Base-by-base conservation (phyloP, 2,888 invertebrate species). In the Phengaris arion region DNA sequence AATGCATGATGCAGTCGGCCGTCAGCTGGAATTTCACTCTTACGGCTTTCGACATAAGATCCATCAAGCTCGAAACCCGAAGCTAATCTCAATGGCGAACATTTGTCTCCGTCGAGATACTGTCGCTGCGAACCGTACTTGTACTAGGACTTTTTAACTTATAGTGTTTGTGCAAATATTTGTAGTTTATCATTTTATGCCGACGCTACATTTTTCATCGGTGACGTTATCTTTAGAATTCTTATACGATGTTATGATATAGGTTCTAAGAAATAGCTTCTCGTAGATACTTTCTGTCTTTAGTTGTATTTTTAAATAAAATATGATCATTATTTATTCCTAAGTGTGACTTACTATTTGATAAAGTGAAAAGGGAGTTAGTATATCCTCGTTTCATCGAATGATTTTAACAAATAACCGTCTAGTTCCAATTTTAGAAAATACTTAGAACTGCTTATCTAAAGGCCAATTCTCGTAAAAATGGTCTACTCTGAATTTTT, bases 31-130 rank as follows among this genome's bases (percentile, higher is more conserved):
- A 35, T 54, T 54, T 72, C 72, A 54, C 51, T 35, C 52, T 35
- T 54, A 52, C 15, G 2, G 22, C 72, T 52, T 13, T 52, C 35
- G 64, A 52, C 52, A 72, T 54, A 72, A 52, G 72, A 72, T 76
- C 74, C 72, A 69, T 59, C 64, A 70, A 74, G 74, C 78, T 52
- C 51, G 51, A 0, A 72, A 35, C 22, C 79, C 15, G 68, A 70
- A 69, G 55, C 57, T 75, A 70, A 81, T 81, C 81, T 80, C 79
- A 74, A 78, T 77, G 75, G 73, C 76, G 79, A 79, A 82, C 86
- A 87, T 88, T 87, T 83, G 84, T 87, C 86, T 82, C 78, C 79
- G 87, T 87, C 87, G 78, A 83, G 85, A 83, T 84, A 82, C 78
- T 79, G 83, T 85, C 83, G 69, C 75, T 48, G 48, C n/a, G n/a